Evolutionary conservation across 2,797 vertebrate species (phyloP).

Genomic region (Enteromius fasciolatus): DNA sequence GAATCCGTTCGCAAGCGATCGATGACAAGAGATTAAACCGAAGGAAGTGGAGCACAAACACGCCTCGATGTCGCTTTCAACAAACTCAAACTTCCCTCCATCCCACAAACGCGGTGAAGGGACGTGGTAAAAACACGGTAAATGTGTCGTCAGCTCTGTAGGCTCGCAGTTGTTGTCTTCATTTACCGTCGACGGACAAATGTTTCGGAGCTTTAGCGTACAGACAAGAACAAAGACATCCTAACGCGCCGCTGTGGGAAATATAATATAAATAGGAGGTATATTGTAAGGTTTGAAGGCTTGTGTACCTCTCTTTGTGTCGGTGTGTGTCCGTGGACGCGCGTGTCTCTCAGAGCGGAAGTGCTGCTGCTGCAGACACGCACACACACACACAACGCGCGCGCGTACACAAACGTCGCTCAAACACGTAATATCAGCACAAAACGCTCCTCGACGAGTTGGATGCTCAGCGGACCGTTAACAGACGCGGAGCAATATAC

Average conservation of each 20-base stretch:
- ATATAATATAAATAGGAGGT: background rate
- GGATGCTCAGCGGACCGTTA: background rate
- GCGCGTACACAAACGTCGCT: background rate
- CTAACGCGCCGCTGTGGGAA: background rate
- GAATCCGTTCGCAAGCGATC: slow-evolving; percentile 1
- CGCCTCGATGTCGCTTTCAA: background rate
- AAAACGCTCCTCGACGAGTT: background rate
- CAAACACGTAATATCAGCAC: slow-evolving; percentile 2
- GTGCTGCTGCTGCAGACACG: slow-evolving; percentile 82
- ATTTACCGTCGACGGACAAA: background rate
- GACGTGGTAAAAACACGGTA: background rate
- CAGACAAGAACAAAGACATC: background rate
- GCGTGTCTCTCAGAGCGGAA: slow-evolving; percentile 90
- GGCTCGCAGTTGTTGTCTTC: background rate
- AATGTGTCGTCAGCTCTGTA: slow-evolving; percentile 1
- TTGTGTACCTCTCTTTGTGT: slow-evolving; percentile 87
- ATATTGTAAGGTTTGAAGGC: slow-evolving; percentile 32
- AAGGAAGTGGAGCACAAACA: slow-evolving; percentile 12
- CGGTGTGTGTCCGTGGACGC: slow-evolving; percentile 85
- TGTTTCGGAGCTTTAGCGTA: background rate
- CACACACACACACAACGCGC: background rate
- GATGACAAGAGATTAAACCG: slow-evolving; percentile 12
- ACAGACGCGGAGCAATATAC: background rate
- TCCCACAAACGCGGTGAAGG: background rate
- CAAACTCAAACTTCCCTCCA: slow-evolving; percentile 6